These are phyloP conservation scores for Chamaea fasciata DNA, from an alignment of 2,113 vertebrate species.

Conservation along the genomic window DNA sequence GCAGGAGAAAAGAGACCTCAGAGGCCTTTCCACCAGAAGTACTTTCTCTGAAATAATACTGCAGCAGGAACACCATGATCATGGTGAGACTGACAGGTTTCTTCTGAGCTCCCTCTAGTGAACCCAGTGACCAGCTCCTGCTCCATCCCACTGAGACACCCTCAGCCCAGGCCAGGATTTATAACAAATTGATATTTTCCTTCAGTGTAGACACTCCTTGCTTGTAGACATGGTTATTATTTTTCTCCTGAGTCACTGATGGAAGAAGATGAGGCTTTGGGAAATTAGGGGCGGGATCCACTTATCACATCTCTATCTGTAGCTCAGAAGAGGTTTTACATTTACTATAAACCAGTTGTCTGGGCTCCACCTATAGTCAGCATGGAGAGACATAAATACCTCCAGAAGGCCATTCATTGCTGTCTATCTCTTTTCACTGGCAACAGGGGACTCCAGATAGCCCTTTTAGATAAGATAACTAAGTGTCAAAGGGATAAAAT, in stretches of 20 bases:
- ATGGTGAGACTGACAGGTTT: neutral
- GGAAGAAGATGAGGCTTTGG: neutral
- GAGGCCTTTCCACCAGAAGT: neutral
- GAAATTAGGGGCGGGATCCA: neutral
- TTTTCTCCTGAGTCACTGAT: neutral
- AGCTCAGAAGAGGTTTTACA: neutral
- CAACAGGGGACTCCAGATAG: neutral
- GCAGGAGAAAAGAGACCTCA: neutral
- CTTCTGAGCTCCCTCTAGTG: constrained; percentile 63
- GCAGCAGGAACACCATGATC: neutral
- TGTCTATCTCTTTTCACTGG: neutral
- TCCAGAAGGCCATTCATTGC: neutral
- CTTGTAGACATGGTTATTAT: neutral
- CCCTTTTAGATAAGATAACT: neutral
- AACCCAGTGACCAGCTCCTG: neutral
- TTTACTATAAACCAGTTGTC: neutral
- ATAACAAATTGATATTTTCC: neutral
- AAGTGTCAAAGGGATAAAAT: neutral
- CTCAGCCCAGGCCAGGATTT: neutral
- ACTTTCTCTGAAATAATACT: neutral
- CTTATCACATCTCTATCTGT: neutral
- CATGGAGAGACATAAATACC: neutral
- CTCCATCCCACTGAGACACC: neutral
- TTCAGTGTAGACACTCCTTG: neutral
- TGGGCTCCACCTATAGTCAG: neutral